Base-by-base conservation (phyloP, 2,888 invertebrate species). In the Tinea pellionella region DNA sequence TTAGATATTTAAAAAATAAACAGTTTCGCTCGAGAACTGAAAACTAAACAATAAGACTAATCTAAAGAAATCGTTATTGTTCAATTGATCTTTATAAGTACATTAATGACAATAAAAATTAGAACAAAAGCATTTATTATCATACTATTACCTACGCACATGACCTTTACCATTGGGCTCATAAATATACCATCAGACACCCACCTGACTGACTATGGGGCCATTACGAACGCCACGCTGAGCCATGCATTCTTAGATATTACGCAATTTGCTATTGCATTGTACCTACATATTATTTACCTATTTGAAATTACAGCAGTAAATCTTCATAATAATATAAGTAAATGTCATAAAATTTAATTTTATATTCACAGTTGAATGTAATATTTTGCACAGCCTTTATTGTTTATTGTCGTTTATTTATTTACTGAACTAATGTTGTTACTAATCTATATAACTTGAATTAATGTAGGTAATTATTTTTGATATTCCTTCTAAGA, bases 211-310 rank as follows among this genome's bases (percentile, higher is more conserved):
- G 53, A 12, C 53, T 53, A 53, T 16, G 47, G 24, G 47, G 47
- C 47, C 47, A 15, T 47, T 47, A 47, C 47, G 2, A 41, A 47
- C 37, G 37, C 37, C 47, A 47, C 18, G 53, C 53, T 53, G 53
- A 29, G 57, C 57, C 16, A 32, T 57, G 57, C 57, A 57, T 57
- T 57, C 57, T 32, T 30, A 57, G 13, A 55, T 55, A 12, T 57
- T 57, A 57, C 29, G 32, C 32, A 57, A 57, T 57, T 57, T 16
- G 57, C 32, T 32, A 29, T 57, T 57, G 57, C 32, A 57, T 57
- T 57, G 32, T 57, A 57, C 12, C 11, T n/a, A 18, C 6, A 6
- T 1, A 16, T 47, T 1, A 16, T 47, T 47, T 47, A 47, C 47
- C 47, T 47, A 47, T 47, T 47, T 47, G 15, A 47, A 47, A 47